Percentiles rank a stretch among this genome's conserved stretches.
Evolutionary conservation across 2,888 invertebrate species (phyloP).

Genomic region (Isoperla grammatica): DNA sequence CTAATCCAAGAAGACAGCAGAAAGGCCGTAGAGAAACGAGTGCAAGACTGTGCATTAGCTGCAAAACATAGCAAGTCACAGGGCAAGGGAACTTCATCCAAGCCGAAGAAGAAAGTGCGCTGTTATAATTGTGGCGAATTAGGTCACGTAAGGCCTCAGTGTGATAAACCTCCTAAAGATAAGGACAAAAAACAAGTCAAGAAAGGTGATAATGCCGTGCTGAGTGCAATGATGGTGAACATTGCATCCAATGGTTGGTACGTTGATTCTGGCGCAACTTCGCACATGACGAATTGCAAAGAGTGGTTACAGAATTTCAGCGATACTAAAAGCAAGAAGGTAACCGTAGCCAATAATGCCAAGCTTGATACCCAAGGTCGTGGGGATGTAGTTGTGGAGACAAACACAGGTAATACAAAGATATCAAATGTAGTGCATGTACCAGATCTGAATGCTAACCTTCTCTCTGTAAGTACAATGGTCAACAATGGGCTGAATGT

Average conservation of each 20-base stretch:
- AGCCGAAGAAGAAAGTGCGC: background rate
- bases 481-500: background rate
- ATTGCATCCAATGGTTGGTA: background rate
- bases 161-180: background rate
- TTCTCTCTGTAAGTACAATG: conserved; percentile 2
- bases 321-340: conserved; percentile 4
- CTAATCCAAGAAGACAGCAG: conserved; percentile 3
- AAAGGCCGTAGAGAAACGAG: background rate
- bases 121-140: background rate
- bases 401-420: conserved; percentile 8
- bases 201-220: background rate
- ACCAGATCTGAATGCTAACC: conserved; percentile 9
- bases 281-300: conserved; percentile 30
- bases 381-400: conserved; percentile 15
- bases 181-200: background rate
- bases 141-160: background rate
- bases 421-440: conserved; percentile 14
- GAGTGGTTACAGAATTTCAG: conserved; percentile 1
- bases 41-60: background rate
- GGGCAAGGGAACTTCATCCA: background rate
- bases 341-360: background rate
- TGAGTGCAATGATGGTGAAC: background rate
- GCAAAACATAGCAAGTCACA: background rate
- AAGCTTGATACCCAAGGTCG: background rate
- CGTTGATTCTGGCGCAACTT: conserved; percentile 32